phyloP scores from a whole-genome alignment of 2,797 vertebrate species.

The Onychomys leucogaster region DNA sequence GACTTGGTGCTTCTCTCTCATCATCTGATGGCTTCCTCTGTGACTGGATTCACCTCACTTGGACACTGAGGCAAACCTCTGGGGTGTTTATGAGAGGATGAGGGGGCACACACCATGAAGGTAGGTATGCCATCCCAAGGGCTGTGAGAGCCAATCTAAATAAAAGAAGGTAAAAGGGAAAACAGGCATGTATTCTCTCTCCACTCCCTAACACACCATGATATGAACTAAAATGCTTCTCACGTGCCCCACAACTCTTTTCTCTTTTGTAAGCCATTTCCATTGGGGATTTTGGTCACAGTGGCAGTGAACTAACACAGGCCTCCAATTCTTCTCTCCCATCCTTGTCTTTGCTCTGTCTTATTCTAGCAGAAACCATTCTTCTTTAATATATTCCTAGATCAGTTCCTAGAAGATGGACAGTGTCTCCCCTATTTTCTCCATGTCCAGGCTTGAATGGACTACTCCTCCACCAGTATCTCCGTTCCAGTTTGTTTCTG shows the following conservation, averaged over 20 bases:
- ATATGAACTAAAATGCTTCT: not conserved
- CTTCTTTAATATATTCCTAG: not conserved
- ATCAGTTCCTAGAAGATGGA: not conserved
- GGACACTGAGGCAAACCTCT: not conserved
- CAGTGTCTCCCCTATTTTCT: not conserved
- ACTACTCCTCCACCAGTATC: not conserved
- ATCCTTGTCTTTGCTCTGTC: not conserved
- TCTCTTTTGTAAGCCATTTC: no score
- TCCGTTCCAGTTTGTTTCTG: not conserved
- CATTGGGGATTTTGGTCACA: no score
- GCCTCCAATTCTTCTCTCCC: not conserved
- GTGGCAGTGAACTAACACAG: not conserved
- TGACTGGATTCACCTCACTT: not conserved
- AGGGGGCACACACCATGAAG: not conserved
- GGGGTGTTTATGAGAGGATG: not conserved
- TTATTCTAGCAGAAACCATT: not conserved
- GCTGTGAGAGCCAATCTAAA: not conserved
- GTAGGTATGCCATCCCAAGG: not conserved
- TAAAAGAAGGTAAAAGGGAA: not conserved
- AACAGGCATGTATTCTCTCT: not conserved
- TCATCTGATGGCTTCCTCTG: not conserved
- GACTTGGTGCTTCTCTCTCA: no score
- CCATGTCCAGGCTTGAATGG: not conserved
- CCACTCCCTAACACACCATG: not conserved
- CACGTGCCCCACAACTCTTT: no score